Conservation (phyloP, 2,113 vertebrate species). For the Oryzias celebensis region DNA sequence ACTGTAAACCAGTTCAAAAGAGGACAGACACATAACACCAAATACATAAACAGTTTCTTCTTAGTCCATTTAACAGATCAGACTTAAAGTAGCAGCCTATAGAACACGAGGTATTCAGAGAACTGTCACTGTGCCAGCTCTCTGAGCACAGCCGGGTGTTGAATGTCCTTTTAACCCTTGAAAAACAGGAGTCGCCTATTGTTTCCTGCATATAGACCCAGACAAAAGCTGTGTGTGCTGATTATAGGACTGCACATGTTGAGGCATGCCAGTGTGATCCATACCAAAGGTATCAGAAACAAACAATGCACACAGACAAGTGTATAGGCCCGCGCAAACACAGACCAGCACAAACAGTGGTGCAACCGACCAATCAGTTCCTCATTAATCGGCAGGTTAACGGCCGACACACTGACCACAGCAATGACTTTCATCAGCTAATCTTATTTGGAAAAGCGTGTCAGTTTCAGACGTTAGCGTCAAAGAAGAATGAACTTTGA, state of each 20-base stretch:
- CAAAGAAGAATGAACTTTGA: background rate
- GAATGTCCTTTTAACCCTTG: conserved; percentile 62
- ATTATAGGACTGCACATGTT: conserved; percentile 48
- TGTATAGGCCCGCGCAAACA: conserved; percentile 2
- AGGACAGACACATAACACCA: background rate
- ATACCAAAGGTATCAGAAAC: conserved; percentile 33
- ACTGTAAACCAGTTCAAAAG: conserved; percentile 16
- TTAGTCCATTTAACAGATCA: background rate
- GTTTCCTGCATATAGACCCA: conserved; percentile 56
- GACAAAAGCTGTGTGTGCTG: conserved; percentile 59
- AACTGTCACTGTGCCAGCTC: conserved; percentile 44
- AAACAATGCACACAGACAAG: conserved; percentile 4
- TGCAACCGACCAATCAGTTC: conserved; percentile 23
- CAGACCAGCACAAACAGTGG: conserved; percentile 18
- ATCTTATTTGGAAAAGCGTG: background rate
- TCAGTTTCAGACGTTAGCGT: background rate
- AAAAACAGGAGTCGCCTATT: conserved; percentile 64
- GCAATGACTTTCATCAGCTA: conserved; percentile 41
- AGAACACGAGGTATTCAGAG: conserved; percentile 37
- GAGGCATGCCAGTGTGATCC: conserved; percentile 57
- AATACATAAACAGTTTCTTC: background rate
- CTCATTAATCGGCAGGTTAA: conserved; percentile 55
- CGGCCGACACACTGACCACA: conserved; percentile 43
- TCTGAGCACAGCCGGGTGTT: conserved; percentile 56
- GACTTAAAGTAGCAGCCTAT: conserved; percentile 20